Evolutionary conservation across 2,888 invertebrate genomes (phyloP).

Genomic region (Limnephilus rhombicus): DNA sequence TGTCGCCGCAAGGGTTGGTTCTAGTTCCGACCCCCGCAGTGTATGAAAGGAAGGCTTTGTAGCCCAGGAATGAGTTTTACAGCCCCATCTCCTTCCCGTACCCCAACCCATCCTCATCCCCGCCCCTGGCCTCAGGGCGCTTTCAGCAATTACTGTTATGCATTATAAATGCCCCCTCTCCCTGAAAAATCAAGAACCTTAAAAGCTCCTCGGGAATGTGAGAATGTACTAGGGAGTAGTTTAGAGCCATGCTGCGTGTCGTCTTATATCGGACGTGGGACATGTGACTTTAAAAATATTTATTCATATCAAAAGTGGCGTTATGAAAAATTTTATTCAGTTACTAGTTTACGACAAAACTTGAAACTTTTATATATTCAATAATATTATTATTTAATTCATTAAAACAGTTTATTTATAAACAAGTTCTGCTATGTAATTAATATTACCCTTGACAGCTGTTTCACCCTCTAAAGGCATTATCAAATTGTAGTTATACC

Average conservation of each 20-base stretch:
- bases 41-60: constrained; percentile 46
- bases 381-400: too few species aligned
- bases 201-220: constrained; percentile 16
- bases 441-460: too few species aligned
- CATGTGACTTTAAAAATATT: neutral
- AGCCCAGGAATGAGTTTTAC: constrained; percentile 45
- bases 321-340: too few species aligned
- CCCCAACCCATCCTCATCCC: neutral
- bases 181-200: constrained; percentile 31
- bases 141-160: constrained; percentile 50
- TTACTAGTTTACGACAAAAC: neutral
- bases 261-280: neutral
- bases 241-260: neutral
- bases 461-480: too few species aligned
- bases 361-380: neutral
- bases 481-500: too few species aligned
- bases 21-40: constrained; percentile 35
- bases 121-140: neutral
- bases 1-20: constrained; percentile 28
- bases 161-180: constrained; percentile 41
- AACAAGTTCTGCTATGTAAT: too few species aligned
- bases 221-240: neutral
- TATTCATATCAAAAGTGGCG: neutral
- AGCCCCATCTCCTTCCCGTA: constrained; percentile 3
- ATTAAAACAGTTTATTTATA: too few species aligned